Conservation (phyloP, 2,797 vertebrate species). For the Ara ararauna region DNA sequence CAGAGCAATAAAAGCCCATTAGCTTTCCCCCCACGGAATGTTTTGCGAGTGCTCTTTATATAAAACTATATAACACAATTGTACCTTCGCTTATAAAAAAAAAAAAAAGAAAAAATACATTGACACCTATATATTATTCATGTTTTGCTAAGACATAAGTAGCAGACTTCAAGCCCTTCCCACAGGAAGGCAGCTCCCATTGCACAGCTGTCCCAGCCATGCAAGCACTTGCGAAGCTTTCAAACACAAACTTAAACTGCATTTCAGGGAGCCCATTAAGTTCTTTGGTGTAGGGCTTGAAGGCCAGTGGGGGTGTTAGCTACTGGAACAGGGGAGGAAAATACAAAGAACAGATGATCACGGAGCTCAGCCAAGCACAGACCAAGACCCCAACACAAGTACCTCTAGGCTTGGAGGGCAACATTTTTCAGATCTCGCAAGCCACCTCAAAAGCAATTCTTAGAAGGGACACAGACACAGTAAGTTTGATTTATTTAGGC, state of each 20-base stretch:
- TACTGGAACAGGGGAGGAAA: background rate
- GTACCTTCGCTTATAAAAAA: background rate
- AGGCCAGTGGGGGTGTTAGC: background rate
- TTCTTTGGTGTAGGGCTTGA: background rate
- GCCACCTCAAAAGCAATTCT: background rate
- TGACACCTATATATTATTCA: conserved; percentile 50
- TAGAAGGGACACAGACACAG: accelerated
- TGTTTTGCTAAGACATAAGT: background rate
- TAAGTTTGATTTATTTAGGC: background rate
- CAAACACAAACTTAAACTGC: background rate
- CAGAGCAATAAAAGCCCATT: conserved; percentile 23
- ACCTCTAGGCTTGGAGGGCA: background rate
- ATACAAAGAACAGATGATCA: background rate
- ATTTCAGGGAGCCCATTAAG: background rate
- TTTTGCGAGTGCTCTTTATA: background rate
- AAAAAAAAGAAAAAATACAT: background rate
- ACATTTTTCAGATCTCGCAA: background rate
- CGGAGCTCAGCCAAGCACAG: background rate
- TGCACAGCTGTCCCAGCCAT: background rate
- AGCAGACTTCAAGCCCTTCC: background rate
- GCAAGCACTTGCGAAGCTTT: background rate
- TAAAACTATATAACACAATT: background rate
- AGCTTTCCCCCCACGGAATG: background rate
- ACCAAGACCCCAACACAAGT: background rate
- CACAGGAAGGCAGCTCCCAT: background rate